These are phyloP conservation scores for Gonioctena quinquepunctata DNA, from an alignment of 1,140 invertebrate genomes.

Conservation along the genomic window DNA sequence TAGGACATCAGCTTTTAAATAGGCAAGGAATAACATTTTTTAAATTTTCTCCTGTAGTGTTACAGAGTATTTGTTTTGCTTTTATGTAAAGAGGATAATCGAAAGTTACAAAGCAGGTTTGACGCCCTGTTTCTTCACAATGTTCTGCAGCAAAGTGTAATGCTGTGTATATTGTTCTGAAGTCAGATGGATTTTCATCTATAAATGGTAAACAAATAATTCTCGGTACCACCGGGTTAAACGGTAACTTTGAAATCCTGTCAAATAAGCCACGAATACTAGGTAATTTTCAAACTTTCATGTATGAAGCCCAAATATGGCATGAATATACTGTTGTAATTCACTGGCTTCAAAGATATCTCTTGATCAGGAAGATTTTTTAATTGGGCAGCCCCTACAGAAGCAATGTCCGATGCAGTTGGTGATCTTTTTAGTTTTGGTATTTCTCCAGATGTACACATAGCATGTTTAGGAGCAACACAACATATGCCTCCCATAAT, in stretches of 20 bases:
- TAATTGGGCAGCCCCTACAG: no score
- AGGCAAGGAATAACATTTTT: background rate
- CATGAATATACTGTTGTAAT: background rate
- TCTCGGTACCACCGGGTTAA: background rate
- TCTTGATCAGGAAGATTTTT: background rate
- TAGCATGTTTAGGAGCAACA: background rate
- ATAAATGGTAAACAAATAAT: background rate
- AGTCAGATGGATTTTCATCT: background rate
- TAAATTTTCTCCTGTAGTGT: background rate
- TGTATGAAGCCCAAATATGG: background rate
- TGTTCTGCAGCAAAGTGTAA: background rate
- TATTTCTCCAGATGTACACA: background rate
- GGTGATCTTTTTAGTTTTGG: no score
- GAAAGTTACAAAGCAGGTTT: slow-evolving; percentile 2
- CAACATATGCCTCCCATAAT: background rate
- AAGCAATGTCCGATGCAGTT: no score
- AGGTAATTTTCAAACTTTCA: background rate
- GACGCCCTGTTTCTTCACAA: background rate
- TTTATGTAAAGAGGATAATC: background rate
- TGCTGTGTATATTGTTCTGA: background rate
- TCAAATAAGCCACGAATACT: background rate
- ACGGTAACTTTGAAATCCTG: background rate
- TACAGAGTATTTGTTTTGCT: background rate
- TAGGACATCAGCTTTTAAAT: background rate
- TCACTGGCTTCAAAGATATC: background rate